These are phyloP conservation scores for Alca torda DNA, from an alignment of 2,797 vertebrate species.

Conservation along the genomic window DNA sequence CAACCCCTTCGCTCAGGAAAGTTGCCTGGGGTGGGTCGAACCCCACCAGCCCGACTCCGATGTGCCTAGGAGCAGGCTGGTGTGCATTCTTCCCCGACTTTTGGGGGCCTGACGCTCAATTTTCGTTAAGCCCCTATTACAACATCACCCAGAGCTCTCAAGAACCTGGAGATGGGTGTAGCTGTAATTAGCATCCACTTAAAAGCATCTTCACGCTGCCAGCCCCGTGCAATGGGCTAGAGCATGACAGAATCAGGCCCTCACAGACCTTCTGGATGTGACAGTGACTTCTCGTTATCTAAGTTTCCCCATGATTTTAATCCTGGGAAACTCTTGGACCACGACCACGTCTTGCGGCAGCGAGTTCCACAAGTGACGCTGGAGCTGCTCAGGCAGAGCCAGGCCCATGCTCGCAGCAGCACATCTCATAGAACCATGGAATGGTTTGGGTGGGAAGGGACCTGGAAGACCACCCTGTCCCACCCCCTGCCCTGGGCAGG, in stretches of 20 bases:
- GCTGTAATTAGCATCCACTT: not conserved
- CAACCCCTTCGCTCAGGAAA: not conserved
- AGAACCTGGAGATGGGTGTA: not conserved
- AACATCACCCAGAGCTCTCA: not conserved
- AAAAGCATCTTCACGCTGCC: not conserved
- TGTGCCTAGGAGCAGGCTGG: not conserved
- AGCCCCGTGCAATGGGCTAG: not conserved
- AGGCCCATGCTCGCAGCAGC: not conserved
- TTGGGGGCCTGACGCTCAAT: not conserved
- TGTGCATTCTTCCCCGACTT: not conserved
- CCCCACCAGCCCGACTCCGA: not conserved
- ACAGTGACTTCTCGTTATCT: accelerated
- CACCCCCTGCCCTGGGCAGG: too few relatives aligned
- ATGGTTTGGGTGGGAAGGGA: not conserved
- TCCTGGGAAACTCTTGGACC: not conserved
- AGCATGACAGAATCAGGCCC: not conserved
- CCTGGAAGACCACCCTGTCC: not conserved
- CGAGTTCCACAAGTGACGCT: accelerated
- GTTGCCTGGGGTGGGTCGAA: not conserved
- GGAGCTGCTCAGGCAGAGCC: not conserved
- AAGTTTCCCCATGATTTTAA: not conserved
- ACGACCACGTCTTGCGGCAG: not conserved
- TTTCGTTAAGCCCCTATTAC: not conserved
- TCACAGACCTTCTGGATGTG: not conserved
- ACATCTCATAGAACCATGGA: not conserved